Evolutionary conservation across 2,113 vertebrate species (phyloP).

Genomic region (Aplodontia rufa): DNA sequence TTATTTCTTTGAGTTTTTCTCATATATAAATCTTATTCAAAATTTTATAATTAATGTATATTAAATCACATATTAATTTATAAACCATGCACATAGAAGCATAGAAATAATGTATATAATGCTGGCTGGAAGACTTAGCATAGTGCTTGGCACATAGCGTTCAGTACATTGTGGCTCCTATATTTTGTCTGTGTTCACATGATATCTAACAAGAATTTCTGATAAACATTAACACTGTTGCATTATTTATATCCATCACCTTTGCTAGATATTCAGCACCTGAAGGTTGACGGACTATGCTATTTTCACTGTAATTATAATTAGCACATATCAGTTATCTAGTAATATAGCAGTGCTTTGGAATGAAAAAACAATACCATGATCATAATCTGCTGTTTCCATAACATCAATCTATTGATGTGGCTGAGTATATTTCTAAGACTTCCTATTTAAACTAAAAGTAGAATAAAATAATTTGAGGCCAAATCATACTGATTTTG

Average conservation of each 20-base stretch:
- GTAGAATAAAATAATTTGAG: not conserved
- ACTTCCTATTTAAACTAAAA: constrained; percentile 35
- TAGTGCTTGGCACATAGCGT: not conserved
- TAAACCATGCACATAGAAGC: too few species aligned
- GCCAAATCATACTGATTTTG: not conserved
- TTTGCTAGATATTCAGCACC: not conserved
- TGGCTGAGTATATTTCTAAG: not conserved
- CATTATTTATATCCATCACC: not conserved
- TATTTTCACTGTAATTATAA: not conserved
- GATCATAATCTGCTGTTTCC: not conserved
- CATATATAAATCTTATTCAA: not conserved
- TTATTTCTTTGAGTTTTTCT: not conserved
- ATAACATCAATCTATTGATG: not conserved
- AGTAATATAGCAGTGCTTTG: not conserved
- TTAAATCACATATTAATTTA: too few species aligned
- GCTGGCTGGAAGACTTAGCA: not conserved
- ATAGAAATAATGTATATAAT: too few species aligned
- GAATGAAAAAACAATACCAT: not conserved
- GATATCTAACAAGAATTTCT: not conserved
- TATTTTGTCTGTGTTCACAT: not conserved
- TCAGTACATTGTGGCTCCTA: not conserved
- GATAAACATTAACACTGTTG: not conserved
- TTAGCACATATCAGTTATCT: not conserved
- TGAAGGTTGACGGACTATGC: too few species aligned
- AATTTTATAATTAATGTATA: not conserved